These are phyloP conservation scores for Bungarus multicinctus DNA, from an alignment of 2,113 vertebrate species.

Conservation along the genomic window DNA sequence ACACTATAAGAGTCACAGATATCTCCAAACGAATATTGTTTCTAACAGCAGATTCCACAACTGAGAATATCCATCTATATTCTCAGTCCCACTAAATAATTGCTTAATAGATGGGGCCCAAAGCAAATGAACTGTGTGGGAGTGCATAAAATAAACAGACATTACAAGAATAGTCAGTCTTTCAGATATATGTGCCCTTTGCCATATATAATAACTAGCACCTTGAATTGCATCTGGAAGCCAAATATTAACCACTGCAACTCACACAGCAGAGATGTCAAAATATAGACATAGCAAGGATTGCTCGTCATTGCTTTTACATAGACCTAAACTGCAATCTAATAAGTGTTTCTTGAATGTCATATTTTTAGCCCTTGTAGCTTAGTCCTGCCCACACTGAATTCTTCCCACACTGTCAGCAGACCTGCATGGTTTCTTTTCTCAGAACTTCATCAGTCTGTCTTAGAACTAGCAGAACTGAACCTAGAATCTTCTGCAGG, in stretches of 20 bases:
- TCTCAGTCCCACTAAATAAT: neutral
- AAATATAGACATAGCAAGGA: neutral
- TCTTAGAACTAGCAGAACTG: neutral
- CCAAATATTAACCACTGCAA: neutral
- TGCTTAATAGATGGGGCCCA: neutral
- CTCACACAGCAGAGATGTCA: neutral
- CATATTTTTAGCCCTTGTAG: neutral
- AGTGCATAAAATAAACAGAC: neutral
- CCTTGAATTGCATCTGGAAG: neutral
- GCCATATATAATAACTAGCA: neutral
- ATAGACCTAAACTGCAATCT: neutral
- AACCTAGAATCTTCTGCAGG: neutral
- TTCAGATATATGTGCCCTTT: neutral
- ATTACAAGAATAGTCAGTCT: neutral
- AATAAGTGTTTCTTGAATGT: neutral
- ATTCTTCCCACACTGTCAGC: neutral
- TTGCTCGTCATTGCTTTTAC: neutral
- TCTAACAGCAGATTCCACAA: neutral
- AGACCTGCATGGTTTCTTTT: neutral
- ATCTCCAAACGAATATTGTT: neutral
- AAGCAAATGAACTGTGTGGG: neutral
- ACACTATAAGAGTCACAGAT: neutral
- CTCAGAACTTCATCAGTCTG: neutral
- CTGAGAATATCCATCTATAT: neutral
- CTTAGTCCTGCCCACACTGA: neutral